Percentiles rank a stretch among this genome's conserved stretches.
phyloP scores from a whole-genome alignment of 2,113 vertebrate genomes.

The Stercorarius parasiticus region DNA sequence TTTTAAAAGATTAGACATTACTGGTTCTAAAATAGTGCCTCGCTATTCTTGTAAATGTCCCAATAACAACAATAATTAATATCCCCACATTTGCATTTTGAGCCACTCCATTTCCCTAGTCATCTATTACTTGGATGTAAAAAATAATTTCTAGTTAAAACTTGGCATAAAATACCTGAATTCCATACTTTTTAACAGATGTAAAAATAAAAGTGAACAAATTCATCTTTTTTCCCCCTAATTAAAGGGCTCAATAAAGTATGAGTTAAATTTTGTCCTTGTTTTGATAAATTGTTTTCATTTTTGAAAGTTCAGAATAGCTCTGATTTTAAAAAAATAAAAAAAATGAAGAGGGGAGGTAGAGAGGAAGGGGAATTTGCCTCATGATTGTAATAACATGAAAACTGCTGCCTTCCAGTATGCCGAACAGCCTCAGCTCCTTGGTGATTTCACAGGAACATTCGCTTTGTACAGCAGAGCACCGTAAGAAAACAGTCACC shows the following conservation, averaged over 20 bases:
- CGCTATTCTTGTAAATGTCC: slow-evolving; percentile 19
- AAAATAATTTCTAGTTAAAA: slow-evolving; percentile 48
- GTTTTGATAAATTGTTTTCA: slow-evolving; percentile 28
- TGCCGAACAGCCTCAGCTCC: neutral
- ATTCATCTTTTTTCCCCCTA: neutral
- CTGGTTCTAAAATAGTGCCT: slow-evolving; percentile 19
- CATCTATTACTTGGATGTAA: slow-evolving; percentile 48
- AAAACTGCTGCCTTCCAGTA: neutral
- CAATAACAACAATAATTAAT: slow-evolving; percentile 57
- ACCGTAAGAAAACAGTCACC: accelerated
- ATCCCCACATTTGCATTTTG: slow-evolving; percentile 61
- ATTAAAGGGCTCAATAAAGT: slow-evolving; percentile 30
- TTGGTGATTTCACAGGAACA: neutral
- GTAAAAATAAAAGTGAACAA: slow-evolving; percentile 48
- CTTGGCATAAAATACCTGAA: slow-evolving; percentile 44
- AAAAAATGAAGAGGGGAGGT: too few species aligned
- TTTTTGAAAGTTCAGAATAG: neutral
- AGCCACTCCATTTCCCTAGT: slow-evolving; percentile 27
- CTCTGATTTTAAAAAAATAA: neutral
- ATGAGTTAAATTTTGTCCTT: slow-evolving; percentile 6
- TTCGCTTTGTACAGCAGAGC: accelerated
- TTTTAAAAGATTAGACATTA: slow-evolving; percentile 36
- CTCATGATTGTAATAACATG: neutral
- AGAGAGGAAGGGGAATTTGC: neutral
- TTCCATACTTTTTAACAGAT: slow-evolving; percentile 65